These are phyloP conservation scores for Pristionchus arcanus DNA, from an alignment of 2,888 invertebrate species.

Conservation along the genomic window DNA sequence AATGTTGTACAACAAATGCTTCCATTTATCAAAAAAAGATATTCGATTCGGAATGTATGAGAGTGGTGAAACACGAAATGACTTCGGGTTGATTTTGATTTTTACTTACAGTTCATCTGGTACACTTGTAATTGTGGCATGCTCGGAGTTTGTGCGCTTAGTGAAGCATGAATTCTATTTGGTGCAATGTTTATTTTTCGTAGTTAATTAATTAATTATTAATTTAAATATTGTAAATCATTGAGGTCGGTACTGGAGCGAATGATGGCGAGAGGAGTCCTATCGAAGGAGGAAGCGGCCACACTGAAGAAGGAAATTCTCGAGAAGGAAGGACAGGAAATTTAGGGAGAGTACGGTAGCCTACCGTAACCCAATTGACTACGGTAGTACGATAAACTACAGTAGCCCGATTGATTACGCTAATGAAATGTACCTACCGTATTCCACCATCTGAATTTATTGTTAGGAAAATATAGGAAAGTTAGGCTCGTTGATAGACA, in stretches of 20 bases:
- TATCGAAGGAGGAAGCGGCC: slow-evolving; percentile 64
- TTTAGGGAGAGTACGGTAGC: slow-evolving; percentile 11
- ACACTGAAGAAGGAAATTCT: slow-evolving; percentile 63
- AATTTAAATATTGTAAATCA: background rate
- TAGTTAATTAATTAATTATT: no score
- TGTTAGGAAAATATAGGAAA: background rate
- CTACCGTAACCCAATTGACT: background rate
- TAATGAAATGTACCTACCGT: background rate
- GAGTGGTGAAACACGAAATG: background rate
- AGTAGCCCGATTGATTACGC: background rate
- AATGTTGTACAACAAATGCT: background rate
- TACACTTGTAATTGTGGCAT: background rate
- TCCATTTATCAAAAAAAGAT: background rate
- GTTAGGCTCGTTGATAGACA: background rate
- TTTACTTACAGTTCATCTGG: background rate
- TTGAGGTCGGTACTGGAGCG: slow-evolving; percentile 64
- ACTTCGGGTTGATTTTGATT: background rate
- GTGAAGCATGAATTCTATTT: background rate
- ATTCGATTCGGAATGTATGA: background rate
- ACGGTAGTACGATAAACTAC: background rate
- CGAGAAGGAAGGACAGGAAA: slow-evolving; percentile 54
- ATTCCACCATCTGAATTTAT: background rate
- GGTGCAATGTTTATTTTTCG: background rate
- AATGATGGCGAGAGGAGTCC: slow-evolving; percentile 61
- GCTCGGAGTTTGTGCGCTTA: background rate